Percentiles rank a stretch among this genome's conserved stretches.
Conservation (phyloP, 2,888 invertebrate genomes). For the Lithophane leautieri region DNA sequence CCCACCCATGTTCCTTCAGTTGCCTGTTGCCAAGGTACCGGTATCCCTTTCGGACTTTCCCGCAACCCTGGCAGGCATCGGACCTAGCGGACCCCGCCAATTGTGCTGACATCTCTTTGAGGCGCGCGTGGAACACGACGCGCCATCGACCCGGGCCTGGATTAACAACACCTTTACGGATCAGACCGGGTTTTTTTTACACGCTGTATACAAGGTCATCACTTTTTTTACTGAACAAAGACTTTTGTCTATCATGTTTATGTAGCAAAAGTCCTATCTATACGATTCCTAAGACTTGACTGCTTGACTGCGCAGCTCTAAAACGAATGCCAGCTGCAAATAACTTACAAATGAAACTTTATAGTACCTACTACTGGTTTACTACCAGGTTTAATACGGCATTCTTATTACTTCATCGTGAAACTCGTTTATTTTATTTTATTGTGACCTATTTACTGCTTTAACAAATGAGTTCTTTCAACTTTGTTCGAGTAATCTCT, state of each 20-base stretch:
- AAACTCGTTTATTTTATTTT: constrained; percentile 27
- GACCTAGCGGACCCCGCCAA: no score
- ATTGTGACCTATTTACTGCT: constrained; percentile 14
- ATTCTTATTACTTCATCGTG: constrained; percentile 38
- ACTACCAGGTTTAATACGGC: constrained; percentile 39
- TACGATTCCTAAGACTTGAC: constrained; percentile 23
- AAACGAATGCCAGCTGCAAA: constrained; percentile 32
- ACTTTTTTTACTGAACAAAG: background rate
- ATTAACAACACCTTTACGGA: no score
- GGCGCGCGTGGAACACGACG: no score
- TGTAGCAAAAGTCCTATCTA: constrained; percentile 32
- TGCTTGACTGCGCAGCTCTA: constrained; percentile 20
- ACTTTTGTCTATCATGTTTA: background rate
- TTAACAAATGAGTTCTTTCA: constrained; percentile 34
- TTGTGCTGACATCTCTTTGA: no score
- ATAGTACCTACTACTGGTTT: constrained; percentile 14
- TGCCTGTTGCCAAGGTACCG: no score
- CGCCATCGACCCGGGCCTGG: no score
- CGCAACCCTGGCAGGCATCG: no score
- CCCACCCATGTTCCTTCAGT: no score
- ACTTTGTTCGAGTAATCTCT: constrained; percentile 7
- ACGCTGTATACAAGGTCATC: background rate
- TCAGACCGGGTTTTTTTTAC: no score
- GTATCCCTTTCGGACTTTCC: no score
- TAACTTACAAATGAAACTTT: constrained; percentile 37